Evolutionary conservation across 2,113 vertebrate species (phyloP).

Genomic region (Tachysurus vachellii): DNA sequence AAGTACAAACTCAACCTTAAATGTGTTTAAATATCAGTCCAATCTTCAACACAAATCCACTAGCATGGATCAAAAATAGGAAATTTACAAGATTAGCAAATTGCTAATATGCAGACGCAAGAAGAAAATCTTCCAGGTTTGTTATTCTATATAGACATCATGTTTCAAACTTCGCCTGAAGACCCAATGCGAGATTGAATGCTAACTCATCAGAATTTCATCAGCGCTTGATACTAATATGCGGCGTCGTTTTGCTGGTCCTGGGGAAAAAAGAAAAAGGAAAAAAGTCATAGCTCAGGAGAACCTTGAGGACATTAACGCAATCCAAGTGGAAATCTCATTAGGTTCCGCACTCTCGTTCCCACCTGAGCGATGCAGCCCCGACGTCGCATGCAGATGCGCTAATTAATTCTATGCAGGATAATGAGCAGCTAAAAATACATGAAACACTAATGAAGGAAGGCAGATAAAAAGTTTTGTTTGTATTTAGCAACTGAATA

Average conservation of each 20-base stretch:
- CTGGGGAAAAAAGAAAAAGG: neutral
- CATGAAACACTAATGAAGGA: neutral
- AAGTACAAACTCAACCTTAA: neutral
- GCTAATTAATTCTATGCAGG: constrained; percentile 30
- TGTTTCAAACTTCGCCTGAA: neutral
- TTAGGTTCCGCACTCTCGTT: neutral
- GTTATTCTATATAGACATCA: neutral
- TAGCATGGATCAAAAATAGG: neutral
- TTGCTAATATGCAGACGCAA: neutral
- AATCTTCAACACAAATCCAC: neutral
- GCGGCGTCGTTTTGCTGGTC: neutral
- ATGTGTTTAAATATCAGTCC: no score
- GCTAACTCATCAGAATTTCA: constrained; percentile 21
- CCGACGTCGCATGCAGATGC: neutral
- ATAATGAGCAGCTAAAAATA: constrained; percentile 29
- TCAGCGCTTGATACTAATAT: neutral
- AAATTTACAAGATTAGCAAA: neutral
- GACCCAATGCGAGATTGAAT: neutral
- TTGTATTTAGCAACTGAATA: neutral
- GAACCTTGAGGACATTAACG: constrained; percentile 5
- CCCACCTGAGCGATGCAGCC: neutral
- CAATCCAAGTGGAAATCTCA: constrained; percentile 31
- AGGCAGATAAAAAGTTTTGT: constrained; percentile 7
- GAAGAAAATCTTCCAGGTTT: neutral
- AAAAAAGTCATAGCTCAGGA: constrained; percentile 7